phyloP scores from a whole-genome alignment of 2,797 vertebrate genomes.

The Sebastes miniatus region DNA sequence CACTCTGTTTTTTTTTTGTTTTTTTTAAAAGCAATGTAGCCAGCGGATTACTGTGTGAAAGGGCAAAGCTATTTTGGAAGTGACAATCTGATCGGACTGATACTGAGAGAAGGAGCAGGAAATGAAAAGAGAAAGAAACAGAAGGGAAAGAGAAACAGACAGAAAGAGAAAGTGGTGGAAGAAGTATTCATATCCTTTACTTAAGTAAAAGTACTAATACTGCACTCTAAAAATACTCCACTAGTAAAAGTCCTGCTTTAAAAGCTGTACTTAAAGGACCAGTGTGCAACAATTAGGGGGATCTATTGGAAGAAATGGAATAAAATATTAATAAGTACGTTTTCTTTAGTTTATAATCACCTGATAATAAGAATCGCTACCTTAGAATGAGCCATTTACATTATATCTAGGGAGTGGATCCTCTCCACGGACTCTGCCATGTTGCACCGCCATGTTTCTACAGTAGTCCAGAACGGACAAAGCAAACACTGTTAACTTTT shows the following conservation, averaged over 20 bases:
- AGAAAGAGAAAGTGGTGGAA: background rate
- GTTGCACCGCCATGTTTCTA: too few species aligned
- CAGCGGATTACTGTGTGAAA: slow-evolving; percentile 36
- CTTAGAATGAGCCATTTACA: too few species aligned
- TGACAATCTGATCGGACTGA: slow-evolving; percentile 9
- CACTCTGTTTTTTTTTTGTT: background rate
- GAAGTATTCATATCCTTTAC: background rate
- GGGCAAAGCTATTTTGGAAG: slow-evolving; percentile 51
- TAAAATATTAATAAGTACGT: too few species aligned
- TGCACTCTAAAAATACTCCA: background rate
- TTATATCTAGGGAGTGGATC: too few species aligned
- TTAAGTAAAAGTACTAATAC: background rate
- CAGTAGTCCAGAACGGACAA: too few species aligned
- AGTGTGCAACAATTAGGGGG: too few species aligned
- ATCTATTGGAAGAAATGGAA: too few species aligned
- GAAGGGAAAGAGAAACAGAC: background rate
- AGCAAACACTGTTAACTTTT: too few species aligned
- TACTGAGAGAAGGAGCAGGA: background rate
- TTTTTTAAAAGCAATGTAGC: slow-evolving; percentile 28
- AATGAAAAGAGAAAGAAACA: slow-evolving; percentile 1
- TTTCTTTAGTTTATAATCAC: too few species aligned
- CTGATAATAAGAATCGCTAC: too few species aligned
- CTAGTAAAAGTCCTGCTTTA: background rate
- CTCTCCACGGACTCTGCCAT: too few species aligned
- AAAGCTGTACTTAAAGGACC: too few species aligned